Conservation (phyloP, 2,113 vertebrate species). For the Potamarius usumacintae region DNA sequence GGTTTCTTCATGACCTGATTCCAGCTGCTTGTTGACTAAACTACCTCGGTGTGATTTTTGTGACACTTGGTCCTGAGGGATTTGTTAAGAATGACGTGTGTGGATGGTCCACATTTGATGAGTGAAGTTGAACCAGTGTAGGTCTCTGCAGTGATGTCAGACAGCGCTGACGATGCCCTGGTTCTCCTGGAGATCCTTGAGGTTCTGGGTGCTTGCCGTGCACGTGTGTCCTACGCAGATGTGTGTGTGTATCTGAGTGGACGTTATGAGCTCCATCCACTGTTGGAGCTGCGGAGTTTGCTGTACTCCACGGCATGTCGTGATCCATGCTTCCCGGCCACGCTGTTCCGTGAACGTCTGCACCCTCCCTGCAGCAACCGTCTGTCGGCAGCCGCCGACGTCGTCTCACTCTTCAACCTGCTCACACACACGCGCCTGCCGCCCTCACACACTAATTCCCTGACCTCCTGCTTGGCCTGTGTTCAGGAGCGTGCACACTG, state of each 20-base stretch:
- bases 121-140: not conserved
- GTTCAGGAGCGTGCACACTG: constrained; percentile 62
- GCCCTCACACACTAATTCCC: constrained; percentile 71
- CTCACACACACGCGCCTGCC: constrained; percentile 85
- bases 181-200: constrained; percentile 90
- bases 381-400: constrained; percentile 90
- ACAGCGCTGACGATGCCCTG: constrained; percentile 75
- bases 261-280: constrained; percentile 85
- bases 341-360: constrained; percentile 88
- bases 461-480: constrained; percentile 70
- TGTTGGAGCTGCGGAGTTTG: constrained; percentile 85
- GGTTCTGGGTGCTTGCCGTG: constrained; percentile 86
- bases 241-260: constrained; percentile 91
- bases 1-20: not conserved
- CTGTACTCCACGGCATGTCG: constrained; percentile 90
- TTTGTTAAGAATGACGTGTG: not conserved
- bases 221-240: constrained; percentile 87
- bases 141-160: constrained; percentile 41
- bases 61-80: not conserved
- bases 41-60: not conserved
- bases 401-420: constrained; percentile 95
- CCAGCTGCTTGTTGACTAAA: not conserved
- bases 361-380: constrained; percentile 75
- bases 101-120: constrained; percentile 5
- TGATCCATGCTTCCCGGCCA: constrained; percentile 92